Conservation (phyloP, 2,113 vertebrate genomes). For the Gobius niger region DNA sequence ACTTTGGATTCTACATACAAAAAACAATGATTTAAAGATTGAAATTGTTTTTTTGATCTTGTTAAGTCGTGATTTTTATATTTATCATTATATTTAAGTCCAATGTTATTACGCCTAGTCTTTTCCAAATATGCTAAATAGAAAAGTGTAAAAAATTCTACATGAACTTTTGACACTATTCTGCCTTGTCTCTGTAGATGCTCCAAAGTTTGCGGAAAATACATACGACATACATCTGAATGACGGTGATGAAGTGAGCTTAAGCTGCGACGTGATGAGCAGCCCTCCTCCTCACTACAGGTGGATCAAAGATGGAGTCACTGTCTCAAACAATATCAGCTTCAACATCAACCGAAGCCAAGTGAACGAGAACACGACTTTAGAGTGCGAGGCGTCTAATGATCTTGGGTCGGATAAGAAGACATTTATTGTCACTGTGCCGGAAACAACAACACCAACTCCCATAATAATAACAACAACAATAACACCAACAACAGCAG, state of each 20-base stretch:
- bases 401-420: not conserved
- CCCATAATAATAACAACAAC: not conserved
- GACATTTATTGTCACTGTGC: not conserved
- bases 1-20: no score
- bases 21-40: no score
- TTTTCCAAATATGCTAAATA: no score
- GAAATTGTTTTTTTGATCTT: no score
- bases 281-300: conserved; percentile 17
- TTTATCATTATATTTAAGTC: no score
- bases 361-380: not conserved
- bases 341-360: not conserved
- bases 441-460: accelerated
- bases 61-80: no score
- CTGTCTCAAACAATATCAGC: accelerated
- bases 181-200: conserved; percentile 29
- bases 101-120: no score
- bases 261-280: conserved; percentile 39
- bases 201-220: conserved; percentile 12
- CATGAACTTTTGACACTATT: not conserved
- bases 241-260: not conserved
- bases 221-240: accelerated
- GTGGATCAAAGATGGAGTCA: conserved; percentile 16
- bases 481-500: not conserved
- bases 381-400: conserved; percentile 29
- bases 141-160: not conserved